Conservation (phyloP, 2,888 invertebrate genomes). For the Eucera pruinosa region DNA sequence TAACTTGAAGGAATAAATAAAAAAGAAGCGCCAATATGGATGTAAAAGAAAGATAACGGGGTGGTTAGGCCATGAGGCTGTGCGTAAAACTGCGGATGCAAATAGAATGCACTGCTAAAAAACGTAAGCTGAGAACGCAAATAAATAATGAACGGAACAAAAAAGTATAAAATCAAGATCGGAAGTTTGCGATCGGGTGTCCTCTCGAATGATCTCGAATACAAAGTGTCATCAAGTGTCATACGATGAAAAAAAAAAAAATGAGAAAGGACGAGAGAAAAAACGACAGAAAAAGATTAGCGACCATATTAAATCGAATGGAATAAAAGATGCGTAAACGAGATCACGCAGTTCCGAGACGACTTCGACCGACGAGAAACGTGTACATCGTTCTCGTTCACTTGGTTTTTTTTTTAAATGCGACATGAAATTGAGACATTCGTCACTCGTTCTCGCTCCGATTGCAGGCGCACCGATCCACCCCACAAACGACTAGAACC, state of each 20-base stretch:
- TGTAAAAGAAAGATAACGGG: constrained; percentile 39
- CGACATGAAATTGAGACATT: not conserved
- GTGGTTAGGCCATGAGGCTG: constrained; percentile 79
- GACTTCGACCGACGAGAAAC: constrained; percentile 18
- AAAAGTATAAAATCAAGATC: not conserved
- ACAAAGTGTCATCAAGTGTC: not conserved
- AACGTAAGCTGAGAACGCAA: constrained; percentile 48
- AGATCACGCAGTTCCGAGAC: constrained; percentile 35
- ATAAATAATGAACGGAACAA: constrained; percentile 26
- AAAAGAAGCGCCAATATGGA: constrained; percentile 46
- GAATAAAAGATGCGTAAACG: constrained; percentile 13
- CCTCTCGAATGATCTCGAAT: constrained; percentile 19
- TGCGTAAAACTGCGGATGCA: constrained; percentile 67
- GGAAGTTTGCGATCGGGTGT: constrained; percentile 13
- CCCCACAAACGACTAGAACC: constrained; percentile 73
- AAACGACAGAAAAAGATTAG: not conserved
- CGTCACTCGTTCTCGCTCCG: constrained; percentile 48
- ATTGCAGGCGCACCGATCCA: constrained; percentile 83
- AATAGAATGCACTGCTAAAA: constrained; percentile 45
- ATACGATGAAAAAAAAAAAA: not conserved
- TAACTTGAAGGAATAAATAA: constrained; percentile 5
- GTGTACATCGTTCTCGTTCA: constrained; percentile 4
- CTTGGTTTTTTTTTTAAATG: not conserved
- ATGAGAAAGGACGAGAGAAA: not conserved
- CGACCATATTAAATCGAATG: not conserved